These are phyloP conservation scores for Medauroidea extradentata DNA, from an alignment of 1,140 invertebrate species.

Conservation along the genomic window DNA sequence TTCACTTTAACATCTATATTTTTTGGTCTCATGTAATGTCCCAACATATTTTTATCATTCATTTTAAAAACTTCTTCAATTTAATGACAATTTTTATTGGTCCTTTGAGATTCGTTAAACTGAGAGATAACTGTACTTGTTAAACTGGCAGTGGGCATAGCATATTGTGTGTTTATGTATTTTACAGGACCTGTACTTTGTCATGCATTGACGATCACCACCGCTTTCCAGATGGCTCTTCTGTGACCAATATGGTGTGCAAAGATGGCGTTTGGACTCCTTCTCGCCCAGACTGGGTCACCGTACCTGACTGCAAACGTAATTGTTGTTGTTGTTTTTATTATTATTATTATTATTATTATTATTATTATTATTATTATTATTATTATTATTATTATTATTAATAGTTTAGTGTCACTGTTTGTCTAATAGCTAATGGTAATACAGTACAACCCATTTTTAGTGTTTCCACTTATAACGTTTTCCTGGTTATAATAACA, in stretches of 20 bases:
- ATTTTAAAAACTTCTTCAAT: neutral
- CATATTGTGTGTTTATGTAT: neutral
- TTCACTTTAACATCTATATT: neutral
- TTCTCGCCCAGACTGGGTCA: constrained; percentile 49
- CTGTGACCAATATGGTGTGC: constrained; percentile 56
- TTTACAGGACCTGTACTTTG: constrained; percentile 55
- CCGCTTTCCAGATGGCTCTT: constrained; percentile 61
- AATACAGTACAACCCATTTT: too few relatives aligned
- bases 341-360: too few relatives aligned
- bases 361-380: too few relatives aligned
- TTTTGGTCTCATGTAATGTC: too few relatives aligned
- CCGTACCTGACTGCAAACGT: constrained; percentile 63
- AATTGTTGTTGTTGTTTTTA: too few relatives aligned
- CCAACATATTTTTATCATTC: too few relatives aligned
- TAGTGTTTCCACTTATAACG: too few relatives aligned
- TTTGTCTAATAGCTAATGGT: too few relatives aligned
- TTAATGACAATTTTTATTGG: neutral
- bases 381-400: too few relatives aligned
- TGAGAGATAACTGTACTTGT: too few relatives aligned
- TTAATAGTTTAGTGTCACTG: too few relatives aligned
- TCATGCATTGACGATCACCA: constrained; percentile 53
- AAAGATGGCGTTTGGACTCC: constrained; percentile 60
- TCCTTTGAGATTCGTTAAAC: neutral
- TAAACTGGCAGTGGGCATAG: neutral
- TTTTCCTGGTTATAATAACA: too few relatives aligned